Conservation (phyloP, 2,888 invertebrate species). For the Rosalia funebris region DNA sequence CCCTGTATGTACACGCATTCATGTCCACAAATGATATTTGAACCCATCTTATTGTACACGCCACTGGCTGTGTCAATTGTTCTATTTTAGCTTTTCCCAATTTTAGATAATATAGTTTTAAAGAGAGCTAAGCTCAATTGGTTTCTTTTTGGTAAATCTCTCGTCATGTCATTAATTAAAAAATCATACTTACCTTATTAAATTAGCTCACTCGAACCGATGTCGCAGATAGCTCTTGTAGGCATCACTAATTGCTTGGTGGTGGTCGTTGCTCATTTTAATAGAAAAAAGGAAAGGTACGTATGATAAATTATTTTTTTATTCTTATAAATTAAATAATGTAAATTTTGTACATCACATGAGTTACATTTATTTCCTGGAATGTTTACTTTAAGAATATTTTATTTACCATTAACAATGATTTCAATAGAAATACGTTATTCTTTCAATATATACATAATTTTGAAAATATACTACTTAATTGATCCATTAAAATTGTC, state of each 20-base stretch:
- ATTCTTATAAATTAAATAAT: constrained; percentile 44
- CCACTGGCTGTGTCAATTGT: too few species aligned
- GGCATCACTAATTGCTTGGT: background rate
- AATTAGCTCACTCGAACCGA: too few species aligned
- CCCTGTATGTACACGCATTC: too few species aligned
- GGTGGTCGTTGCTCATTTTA: background rate
- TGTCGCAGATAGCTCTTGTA: background rate
- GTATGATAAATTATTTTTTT: constrained; percentile 29
- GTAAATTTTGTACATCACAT: constrained; percentile 55
- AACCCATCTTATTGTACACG: too few species aligned
- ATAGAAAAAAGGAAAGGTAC: constrained; percentile 14
- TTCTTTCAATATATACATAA: constrained; percentile 37
- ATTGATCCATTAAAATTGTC: constrained; percentile 47
- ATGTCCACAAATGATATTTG: too few species aligned
- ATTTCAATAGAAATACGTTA: constrained; percentile 45
- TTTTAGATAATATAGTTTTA: too few species aligned
- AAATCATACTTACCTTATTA: too few species aligned
- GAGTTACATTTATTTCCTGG: constrained; percentile 49
- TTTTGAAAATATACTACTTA: constrained; percentile 47
- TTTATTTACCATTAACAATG: constrained; percentile 42
- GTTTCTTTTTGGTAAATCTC: too few species aligned
- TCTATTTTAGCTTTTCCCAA: too few species aligned
- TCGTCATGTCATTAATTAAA: too few species aligned
- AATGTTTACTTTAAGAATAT: constrained; percentile 39
- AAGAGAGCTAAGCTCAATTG: too few species aligned